phyloP scores from a whole-genome alignment of 2,888 invertebrate genomes.

The Aelia acuminata region DNA sequence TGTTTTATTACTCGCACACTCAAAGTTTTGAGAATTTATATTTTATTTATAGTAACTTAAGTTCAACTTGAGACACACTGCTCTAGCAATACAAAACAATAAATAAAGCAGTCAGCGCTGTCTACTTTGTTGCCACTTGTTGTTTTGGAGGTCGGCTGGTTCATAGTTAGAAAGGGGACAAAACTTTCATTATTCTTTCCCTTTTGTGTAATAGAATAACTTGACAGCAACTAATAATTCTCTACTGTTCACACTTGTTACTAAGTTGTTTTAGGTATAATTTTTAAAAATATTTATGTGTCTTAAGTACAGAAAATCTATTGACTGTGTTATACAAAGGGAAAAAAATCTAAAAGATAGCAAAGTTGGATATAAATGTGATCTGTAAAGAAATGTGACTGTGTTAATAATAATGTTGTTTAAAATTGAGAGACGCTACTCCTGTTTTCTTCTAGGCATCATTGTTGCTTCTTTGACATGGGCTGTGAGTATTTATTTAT shows the following conservation, averaged over 20 bases:
- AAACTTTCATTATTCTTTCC: neutral
- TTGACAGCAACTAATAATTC: neutral
- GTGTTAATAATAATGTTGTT: neutral
- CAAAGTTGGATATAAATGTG: neutral
- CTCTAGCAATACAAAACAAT: neutral
- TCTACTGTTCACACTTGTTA: neutral
- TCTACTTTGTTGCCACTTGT: neutral
- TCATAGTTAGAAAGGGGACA: neutral
- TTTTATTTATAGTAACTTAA: neutral
- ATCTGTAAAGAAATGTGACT: neutral
- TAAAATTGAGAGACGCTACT: slow-evolving; percentile 68
- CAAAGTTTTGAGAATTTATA: neutral
- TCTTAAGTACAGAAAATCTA: neutral
- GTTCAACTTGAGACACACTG: neutral
- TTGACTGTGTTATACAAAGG: neutral
- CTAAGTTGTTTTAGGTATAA: neutral
- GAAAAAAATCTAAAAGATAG: neutral
- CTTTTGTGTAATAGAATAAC: neutral
- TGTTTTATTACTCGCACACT: no score
- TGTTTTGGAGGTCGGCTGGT: neutral
- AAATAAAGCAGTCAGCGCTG: neutral
- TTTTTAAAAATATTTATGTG: neutral
- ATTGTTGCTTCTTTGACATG: slow-evolving; percentile 82
- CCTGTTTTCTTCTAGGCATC: slow-evolving; percentile 81
- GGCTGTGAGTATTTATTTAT: slow-evolving; percentile 80